Percentiles rank a stretch among this genome's conserved stretches.
Evolutionary conservation across 1,140 invertebrate genomes (phyloP).

Genomic region (Magallana angulata): DNA sequence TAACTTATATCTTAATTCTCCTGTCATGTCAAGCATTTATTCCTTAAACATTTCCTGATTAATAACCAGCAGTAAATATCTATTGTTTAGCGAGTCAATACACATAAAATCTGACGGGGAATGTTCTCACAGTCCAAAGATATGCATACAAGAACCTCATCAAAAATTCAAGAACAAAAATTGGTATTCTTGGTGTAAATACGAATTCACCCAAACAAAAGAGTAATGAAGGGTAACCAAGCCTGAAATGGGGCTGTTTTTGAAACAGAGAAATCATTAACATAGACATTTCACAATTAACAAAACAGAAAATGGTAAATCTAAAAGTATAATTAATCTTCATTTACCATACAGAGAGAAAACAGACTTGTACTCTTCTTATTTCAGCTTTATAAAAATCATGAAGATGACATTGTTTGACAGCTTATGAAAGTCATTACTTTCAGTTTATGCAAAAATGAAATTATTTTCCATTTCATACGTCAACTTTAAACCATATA

Average conservation of each 20-base stretch:
- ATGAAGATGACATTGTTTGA: not conserved
- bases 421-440: not conserved
- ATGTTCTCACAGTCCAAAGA: no score
- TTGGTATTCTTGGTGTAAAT: not conserved
- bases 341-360: not conserved
- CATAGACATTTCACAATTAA: not conserved
- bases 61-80: no score
- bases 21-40: no score
- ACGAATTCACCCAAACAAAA: not conserved
- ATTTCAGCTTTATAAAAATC: constrained; percentile 5
- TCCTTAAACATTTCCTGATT: no score
- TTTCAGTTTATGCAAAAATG: not conserved
- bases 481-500: not conserved
- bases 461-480: not conserved
- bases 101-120: no score
- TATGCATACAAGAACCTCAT: no score
- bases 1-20: no score
- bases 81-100: no score
- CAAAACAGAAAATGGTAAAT: constrained; percentile 1
- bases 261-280: not conserved
- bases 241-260: not conserved
- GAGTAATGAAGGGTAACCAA: not conserved
- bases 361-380: not conserved
- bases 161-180: no score
- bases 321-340: not conserved